These are phyloP conservation scores for Pygmarrhopalites habei DNA, from an alignment of 1,140 invertebrate genomes.

Conservation along the genomic window DNA sequence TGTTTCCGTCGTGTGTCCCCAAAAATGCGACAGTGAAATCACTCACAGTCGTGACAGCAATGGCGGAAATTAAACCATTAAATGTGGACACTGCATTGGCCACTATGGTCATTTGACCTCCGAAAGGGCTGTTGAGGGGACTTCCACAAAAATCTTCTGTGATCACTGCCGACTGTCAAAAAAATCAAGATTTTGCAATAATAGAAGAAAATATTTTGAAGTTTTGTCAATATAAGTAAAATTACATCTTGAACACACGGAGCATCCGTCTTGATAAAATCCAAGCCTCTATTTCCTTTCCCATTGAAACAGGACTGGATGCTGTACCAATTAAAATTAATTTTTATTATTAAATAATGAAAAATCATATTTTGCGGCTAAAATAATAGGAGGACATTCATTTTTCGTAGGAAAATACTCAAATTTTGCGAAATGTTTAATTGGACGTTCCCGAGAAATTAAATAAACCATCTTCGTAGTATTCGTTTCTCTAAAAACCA, in stretches of 20 bases:
- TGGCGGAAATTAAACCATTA: background rate
- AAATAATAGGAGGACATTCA: no score
- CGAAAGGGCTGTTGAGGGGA: background rate
- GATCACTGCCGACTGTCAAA: background rate
- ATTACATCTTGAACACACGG: background rate
- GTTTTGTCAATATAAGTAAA: background rate
- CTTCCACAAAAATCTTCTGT: background rate
- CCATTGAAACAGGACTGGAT: background rate
- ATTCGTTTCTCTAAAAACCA: no score
- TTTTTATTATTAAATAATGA: no score
- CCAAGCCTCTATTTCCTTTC: background rate
- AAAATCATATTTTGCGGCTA: no score
- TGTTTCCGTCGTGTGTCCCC: background rate
- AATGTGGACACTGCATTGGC: background rate
- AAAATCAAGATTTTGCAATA: no score
- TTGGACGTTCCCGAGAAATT: no score
- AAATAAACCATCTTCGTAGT: no score
- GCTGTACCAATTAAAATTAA: no score
- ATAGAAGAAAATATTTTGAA: no score
- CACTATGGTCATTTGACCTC: background rate
- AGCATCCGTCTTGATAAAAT: background rate
- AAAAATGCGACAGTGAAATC: constrained; percentile 7
- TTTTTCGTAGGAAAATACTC: no score
- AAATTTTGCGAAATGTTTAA: no score
- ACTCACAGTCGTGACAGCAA: background rate